Base-by-base conservation (phyloP, 2,888 invertebrate species). In the Norana najaformis region DNA sequence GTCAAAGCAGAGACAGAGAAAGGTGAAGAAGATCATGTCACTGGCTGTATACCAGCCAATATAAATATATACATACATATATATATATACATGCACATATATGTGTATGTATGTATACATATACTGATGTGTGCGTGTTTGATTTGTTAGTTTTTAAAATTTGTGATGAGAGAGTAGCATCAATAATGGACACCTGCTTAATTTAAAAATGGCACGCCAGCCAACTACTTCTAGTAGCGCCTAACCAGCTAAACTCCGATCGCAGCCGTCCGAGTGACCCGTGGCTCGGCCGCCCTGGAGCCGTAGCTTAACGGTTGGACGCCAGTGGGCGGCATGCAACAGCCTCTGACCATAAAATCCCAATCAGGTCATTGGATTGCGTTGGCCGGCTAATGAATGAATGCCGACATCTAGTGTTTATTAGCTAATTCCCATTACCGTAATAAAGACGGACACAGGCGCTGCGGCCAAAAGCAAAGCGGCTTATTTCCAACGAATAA, bases 341-440 rank as follows among this genome's bases (percentile, higher is more conserved):
- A 69, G 69, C 69, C n/a, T 69, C 69, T 11, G 69, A 69, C 30
- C 69, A 69, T 69, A 69, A 69, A 69, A 69, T 69, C 69, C 30
- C 69, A 69, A 69, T 69, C 69, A 69, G 69, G 69, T n/a, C 69
- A 69, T 69, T 69, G 69, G n/a, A 69, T 69, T 69, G 69, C n/a
- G 69, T 69, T 69, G 69, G 69, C 69, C n/a, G 69, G 18, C 69
- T 69, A 69, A 69, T 69, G 69, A 69, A 69, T 69, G 69, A 69
- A 69, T 69, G 69, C 69, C 69, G 30, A 69, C 69, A 69, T 69
- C 69, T n/a, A 69, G 69, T 69, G 69, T 69, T 69, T 69, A 69
- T 69, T 69, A 69, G 69, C 69, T 69, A 69, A 69, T 69, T 69
- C 69, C 69, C 69, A 69, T 69, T 69, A 69, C 69, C 69, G 30